These are phyloP conservation scores for Drosophila kikkawai DNA, from an alignment of 1,140 invertebrate species.

Conservation along the genomic window DNA sequence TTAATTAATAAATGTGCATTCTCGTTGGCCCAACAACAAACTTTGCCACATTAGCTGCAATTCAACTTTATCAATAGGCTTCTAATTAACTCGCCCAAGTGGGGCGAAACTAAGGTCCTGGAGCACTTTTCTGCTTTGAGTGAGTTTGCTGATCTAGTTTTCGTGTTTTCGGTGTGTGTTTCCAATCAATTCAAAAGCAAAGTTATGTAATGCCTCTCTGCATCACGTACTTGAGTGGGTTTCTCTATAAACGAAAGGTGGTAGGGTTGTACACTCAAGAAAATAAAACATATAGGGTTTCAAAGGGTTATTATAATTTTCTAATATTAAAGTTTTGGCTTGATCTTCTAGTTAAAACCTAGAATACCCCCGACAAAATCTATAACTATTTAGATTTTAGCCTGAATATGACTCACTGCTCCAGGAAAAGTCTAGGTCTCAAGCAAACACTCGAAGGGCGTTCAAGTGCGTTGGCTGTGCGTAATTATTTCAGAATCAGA, in stretches of 20 bases:
- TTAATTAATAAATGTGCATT: constrained; percentile 74
- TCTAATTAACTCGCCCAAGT: constrained; percentile 69
- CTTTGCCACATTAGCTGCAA: constrained; percentile 63
- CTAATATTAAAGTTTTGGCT: neutral
- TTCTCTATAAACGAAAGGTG: neutral
- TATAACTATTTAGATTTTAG: too few species aligned
- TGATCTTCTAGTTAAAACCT: too few species aligned
- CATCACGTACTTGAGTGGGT: constrained; percentile 59
- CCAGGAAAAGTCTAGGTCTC: neutral
- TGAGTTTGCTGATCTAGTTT: constrained; percentile 61
- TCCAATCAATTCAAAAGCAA: constrained; percentile 53
- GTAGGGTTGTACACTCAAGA: neutral
- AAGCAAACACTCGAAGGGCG: constrained; percentile 8
- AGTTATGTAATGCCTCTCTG: constrained; percentile 35
- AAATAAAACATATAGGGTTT: neutral
- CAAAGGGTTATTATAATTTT: neutral
- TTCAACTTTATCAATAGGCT: constrained; percentile 73
- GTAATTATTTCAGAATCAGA: constrained; percentile 68
- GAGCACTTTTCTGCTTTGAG: constrained; percentile 28
- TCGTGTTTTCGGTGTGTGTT: constrained; percentile 36
- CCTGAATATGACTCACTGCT: too few species aligned
- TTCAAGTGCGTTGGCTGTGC: constrained; percentile 29
- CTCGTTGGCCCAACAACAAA: constrained; percentile 12
- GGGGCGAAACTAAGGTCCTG: constrained; percentile 17
- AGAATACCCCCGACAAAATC: too few species aligned